These are phyloP conservation scores for Ormia ochracea DNA, from an alignment of 2,888 invertebrate genomes.

Conservation along the genomic window DNA sequence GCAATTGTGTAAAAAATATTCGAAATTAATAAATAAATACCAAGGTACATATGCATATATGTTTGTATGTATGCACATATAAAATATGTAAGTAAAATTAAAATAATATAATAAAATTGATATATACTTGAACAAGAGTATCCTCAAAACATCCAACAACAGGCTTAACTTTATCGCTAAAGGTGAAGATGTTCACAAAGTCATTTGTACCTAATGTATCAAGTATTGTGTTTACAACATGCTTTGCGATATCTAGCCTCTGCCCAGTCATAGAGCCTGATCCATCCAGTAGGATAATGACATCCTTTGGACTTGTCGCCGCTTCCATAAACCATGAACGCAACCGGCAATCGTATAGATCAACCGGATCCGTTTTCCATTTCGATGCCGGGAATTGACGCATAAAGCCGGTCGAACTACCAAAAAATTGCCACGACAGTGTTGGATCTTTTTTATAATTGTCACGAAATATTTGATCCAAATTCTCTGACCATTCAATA, in stretches of 20 bases:
- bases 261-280: constrained; percentile 95
- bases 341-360: constrained; percentile 96
- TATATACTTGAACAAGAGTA: constrained; percentile 89
- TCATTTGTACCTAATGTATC: constrained; percentile 98
- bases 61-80: not conserved
- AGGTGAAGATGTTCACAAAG: constrained; percentile 97
- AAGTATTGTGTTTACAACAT: constrained; percentile 91
- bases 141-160: constrained; percentile 93
- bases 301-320: constrained; percentile 97
- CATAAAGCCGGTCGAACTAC: constrained; percentile 97
- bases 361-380: constrained; percentile 88
- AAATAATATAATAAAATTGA: constrained; percentile 39
- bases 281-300: constrained; percentile 89
- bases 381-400: constrained; percentile 95
- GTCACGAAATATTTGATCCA: constrained; percentile 91
- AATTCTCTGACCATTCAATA: constrained; percentile 95
- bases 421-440: constrained; percentile 98
- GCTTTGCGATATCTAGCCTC: constrained; percentile 91
- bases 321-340: constrained; percentile 98
- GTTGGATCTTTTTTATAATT: constrained; percentile 92
- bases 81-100: not conserved
- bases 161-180: constrained; percentile 87
- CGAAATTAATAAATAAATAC: constrained; percentile 9
- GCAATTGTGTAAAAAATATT: not conserved
- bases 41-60: too few species aligned